phyloP scores from a whole-genome alignment of 2,888 invertebrate species.

The Drosophila borealis region DNA sequence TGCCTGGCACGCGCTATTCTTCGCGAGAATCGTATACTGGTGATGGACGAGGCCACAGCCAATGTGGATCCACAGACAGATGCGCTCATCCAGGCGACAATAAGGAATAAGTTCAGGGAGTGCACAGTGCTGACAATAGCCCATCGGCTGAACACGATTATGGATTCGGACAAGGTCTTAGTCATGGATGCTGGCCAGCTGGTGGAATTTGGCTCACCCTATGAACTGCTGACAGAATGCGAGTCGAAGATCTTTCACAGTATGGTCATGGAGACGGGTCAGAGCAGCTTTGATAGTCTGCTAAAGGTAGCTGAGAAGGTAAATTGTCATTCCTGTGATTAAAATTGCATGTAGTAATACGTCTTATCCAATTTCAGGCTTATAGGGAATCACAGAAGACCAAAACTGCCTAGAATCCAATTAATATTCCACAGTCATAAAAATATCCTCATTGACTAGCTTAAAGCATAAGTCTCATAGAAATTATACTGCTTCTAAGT shows the following conservation, averaged over 20 bases:
- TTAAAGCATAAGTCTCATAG: conserved; percentile 23
- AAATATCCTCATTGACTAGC: conserved; percentile 5
- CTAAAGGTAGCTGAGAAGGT: conserved; percentile 87
- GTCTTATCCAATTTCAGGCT: conserved; percentile 29
- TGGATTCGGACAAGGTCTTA: conserved; percentile 87
- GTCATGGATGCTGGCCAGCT: conserved; percentile 90
- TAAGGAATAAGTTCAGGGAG: conserved; percentile 89
- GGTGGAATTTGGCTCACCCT: conserved; percentile 90
- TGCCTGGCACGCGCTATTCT: conserved; percentile 95
- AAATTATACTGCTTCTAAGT: conserved; percentile 20
- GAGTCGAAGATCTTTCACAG: conserved; percentile 85
- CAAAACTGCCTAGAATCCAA: conserved; percentile 51
- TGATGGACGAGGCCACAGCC: conserved; percentile 96
- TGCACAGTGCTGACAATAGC: conserved; percentile 96
- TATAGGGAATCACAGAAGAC: conserved; percentile 47
- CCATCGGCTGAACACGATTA: conserved; percentile 95
- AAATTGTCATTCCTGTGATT: not conserved
- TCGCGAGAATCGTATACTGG: conserved; percentile 92
- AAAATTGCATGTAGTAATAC: not conserved
- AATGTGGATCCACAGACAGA: conserved; percentile 96
- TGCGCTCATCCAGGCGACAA: conserved; percentile 92
- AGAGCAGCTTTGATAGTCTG: conserved; percentile 88
- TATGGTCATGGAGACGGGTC: conserved; percentile 88
- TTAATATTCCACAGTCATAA: not conserved
- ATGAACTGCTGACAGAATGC: conserved; percentile 86